Conservation (phyloP, 2,888 invertebrate species). For the Nemurella pictetii region DNA sequence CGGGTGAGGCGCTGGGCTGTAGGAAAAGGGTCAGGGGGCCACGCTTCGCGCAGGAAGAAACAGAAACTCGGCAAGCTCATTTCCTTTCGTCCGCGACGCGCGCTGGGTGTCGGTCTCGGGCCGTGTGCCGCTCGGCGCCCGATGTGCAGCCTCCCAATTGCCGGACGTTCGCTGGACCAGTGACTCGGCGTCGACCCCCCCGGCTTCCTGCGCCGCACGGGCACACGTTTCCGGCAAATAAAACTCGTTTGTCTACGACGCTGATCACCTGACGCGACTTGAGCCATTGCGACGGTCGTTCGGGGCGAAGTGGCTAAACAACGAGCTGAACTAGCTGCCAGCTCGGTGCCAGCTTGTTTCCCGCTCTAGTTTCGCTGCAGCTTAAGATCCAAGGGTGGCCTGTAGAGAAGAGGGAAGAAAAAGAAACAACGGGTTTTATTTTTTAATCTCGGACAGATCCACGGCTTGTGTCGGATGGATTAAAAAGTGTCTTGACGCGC, state of each 20-base stretch:
- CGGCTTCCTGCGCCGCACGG: no score
- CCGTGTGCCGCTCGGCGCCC: neutral
- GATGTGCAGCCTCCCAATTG: neutral
- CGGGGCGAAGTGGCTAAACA: neutral
- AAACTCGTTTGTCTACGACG: neutral
- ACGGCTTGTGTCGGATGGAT: slow-evolving; percentile 4
- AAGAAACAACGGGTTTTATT: slow-evolving; percentile 14
- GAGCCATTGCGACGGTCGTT: neutral
- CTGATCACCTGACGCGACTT: neutral
- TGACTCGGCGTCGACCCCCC: no score
- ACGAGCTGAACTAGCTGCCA: no score
- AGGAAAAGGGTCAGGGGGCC: slow-evolving; percentile 33
- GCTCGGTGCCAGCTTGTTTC: no score
- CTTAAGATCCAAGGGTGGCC: neutral
- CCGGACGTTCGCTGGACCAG: neutral
- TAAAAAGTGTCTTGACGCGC: slow-evolving; percentile 8
- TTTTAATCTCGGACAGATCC: slow-evolving; percentile 26
- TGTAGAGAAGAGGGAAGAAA: no score
- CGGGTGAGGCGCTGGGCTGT: neutral
- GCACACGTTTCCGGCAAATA: neutral
- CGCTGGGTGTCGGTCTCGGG: neutral
- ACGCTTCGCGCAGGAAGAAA: neutral
- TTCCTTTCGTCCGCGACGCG: neutral
- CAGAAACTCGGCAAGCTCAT: neutral
- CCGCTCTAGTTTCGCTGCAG: neutral